These are phyloP conservation scores for Sphaerodactylus townsendi DNA, from an alignment of 2,113 vertebrate species.

Conservation along the genomic window DNA sequence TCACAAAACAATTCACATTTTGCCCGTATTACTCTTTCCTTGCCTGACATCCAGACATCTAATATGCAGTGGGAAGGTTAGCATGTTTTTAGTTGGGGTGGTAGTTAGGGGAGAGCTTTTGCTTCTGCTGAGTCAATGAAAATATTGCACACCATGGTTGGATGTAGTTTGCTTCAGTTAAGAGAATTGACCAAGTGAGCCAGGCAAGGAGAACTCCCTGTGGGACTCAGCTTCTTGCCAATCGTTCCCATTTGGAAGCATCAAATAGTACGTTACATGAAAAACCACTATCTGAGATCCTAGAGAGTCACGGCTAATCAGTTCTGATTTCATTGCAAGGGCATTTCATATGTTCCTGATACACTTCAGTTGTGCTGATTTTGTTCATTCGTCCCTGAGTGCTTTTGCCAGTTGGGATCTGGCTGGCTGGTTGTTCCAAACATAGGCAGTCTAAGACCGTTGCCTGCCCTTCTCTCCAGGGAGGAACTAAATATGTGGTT, in stretches of 20 bases:
- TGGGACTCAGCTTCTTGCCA: neutral
- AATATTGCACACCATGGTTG: neutral
- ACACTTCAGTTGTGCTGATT: neutral
- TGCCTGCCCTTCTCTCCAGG: neutral
- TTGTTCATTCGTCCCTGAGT: neutral
- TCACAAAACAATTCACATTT: neutral
- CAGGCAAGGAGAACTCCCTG: neutral
- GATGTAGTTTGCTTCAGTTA: neutral
- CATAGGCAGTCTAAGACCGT: constrained; percentile 16
- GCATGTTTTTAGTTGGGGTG: neutral
- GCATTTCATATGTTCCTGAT: neutral
- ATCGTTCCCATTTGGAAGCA: neutral
- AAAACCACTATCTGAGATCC: too few species aligned
- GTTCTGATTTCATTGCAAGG: too few species aligned
- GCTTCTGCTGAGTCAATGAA: neutral
- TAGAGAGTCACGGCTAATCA: too few species aligned
- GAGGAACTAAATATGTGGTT: neutral
- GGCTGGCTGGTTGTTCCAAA: neutral
- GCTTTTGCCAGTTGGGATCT: neutral
- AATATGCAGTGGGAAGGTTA: neutral
- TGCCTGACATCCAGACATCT: neutral
- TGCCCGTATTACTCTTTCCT: neutral
- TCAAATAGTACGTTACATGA: too few species aligned
- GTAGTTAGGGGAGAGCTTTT: neutral
- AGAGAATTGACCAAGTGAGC: neutral